These are phyloP conservation scores for Melipona beecheii DNA, from an alignment of 2,888 invertebrate genomes.

Conservation along the genomic window DNA sequence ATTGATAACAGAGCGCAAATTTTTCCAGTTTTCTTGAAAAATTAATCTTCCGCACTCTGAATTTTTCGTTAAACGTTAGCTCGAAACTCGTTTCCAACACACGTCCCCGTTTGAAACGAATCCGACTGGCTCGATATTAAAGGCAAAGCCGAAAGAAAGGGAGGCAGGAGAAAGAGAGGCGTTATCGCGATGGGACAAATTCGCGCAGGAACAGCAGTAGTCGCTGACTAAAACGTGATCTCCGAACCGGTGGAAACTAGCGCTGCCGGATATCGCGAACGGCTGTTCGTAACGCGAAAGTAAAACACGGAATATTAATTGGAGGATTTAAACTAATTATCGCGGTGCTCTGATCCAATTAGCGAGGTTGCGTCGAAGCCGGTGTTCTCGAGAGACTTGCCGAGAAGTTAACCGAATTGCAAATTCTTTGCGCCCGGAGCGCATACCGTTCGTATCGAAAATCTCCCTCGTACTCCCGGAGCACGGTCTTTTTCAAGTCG, in stretches of 20 bases:
- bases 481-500: neutral
- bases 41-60: too few species aligned
- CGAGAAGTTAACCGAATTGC: conserved; percentile 48
- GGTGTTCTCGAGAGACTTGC: conserved; percentile 49
- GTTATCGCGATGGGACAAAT: neutral
- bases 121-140: neutral
- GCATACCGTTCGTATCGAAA: conserved; percentile 28
- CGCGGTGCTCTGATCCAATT: conserved; percentile 73
- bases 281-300: conserved; percentile 68
- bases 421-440: conserved; percentile 52
- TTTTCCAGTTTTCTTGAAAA: too few species aligned
- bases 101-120: neutral
- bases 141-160: neutral
- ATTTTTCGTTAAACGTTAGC: too few species aligned
- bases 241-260: conserved; percentile 26
- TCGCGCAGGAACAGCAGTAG: neutral
- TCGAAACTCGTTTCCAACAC: neutral
- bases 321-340: conserved; percentile 77
- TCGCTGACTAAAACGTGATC: conserved; percentile 17
- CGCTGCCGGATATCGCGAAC: conserved; percentile 37
- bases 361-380: conserved; percentile 57
- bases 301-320: conserved; percentile 78
- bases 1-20: neutral
- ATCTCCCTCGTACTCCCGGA: neutral
- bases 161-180: neutral